Evolutionary conservation across 2,888 invertebrate genomes (phyloP).

Genomic region (Apantesis nais): DNA sequence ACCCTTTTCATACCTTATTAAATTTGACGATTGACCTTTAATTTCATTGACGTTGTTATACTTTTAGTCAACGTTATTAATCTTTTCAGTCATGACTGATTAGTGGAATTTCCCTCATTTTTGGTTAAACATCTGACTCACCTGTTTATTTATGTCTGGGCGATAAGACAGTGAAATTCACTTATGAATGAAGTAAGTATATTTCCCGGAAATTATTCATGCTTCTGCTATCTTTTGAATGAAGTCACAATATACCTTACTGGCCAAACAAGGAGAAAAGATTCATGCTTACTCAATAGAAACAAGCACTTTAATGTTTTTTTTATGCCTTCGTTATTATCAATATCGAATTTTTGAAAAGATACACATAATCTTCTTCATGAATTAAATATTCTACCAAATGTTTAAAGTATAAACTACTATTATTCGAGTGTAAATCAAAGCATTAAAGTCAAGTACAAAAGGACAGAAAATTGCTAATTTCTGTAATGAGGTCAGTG

Average conservation of each 20-base stretch:
- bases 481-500: too few relatives aligned
- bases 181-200: constrained; percentile 38
- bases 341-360: too few relatives aligned
- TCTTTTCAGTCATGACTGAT: neutral
- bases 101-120: constrained; percentile 61
- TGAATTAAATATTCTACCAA: too few relatives aligned
- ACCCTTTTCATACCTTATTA: too few relatives aligned
- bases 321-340: neutral
- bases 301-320: neutral
- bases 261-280: neutral
- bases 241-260: neutral
- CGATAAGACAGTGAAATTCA: constrained; percentile 40
- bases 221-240: neutral
- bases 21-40: neutral
- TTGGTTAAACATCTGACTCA: constrained; percentile 55
- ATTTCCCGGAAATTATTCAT: constrained; percentile 11
- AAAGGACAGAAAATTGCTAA: too few relatives aligned
- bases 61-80: neutral
- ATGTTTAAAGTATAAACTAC: too few relatives aligned
- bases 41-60: neutral
- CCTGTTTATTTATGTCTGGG: constrained; percentile 39
- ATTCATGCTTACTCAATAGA: neutral
- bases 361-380: too few relatives aligned
- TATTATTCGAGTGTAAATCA: too few relatives aligned
- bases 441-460: too few relatives aligned